phyloP scores from a whole-genome alignment of 2,113 vertebrate species.

The Nansenia antarctica region DNA sequence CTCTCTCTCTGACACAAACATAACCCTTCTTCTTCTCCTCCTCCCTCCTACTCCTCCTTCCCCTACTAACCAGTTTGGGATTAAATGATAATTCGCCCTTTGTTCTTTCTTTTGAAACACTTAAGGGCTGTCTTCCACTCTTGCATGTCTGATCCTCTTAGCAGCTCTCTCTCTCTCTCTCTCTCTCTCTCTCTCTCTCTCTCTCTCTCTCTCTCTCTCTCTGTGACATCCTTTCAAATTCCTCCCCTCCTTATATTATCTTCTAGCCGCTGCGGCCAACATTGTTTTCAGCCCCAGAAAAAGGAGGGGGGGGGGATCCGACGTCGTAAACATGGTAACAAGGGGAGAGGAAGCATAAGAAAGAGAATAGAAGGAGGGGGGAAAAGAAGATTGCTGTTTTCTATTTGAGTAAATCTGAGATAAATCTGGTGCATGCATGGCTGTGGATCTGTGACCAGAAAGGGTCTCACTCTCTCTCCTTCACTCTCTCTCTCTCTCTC shows the following conservation, averaged over 20 bases:
- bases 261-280: slow-evolving; percentile 39
- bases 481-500: slow-evolving; percentile 4
- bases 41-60: slow-evolving; percentile 38
- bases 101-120: slow-evolving; percentile 64
- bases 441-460: background rate
- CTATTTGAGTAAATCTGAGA: background rate
- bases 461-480: background rate
- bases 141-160: slow-evolving; percentile 77
- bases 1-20: too few species aligned
- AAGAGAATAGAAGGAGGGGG: background rate
- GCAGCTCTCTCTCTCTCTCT: slow-evolving; percentile 44
- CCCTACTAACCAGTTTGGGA: slow-evolving; percentile 55
- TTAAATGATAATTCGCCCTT: slow-evolving; percentile 69
- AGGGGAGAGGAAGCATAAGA: background rate
- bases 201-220: slow-evolving; percentile 45
- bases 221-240: slow-evolving; percentile 62
- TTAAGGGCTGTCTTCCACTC: slow-evolving; percentile 65
- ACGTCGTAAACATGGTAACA: slow-evolving; percentile 45
- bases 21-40: slow-evolving; percentile 17
- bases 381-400: too few species aligned
- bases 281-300: slow-evolving; percentile 15
- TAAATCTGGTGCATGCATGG: background rate
- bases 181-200: slow-evolving; percentile 43
- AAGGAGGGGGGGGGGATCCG: slow-evolving; percentile 16
- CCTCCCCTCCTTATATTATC: slow-evolving; percentile 45